Base-by-base conservation (phyloP, 2,888 invertebrate species). In the Leptodirus hochenwartii region DNA sequence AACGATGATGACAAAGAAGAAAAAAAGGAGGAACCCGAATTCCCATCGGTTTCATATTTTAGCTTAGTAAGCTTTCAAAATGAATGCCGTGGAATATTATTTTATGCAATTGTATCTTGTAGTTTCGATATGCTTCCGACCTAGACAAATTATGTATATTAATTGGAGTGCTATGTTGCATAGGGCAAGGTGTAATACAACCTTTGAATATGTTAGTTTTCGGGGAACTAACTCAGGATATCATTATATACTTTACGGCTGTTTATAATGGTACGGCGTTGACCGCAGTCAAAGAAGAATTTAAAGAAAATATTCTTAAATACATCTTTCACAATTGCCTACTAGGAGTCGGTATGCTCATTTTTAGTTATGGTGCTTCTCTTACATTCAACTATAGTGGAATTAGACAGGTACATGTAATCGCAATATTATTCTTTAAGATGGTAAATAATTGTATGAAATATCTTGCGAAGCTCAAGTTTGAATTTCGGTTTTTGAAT, bases 351-450 rank as follows among this genome's bases (percentile, higher is more conserved):
- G 47, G 61, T 0, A 64, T 76, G 49, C 50, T 79, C 1, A 27
- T 67, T 1, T 51, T 70, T 34, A 68, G 70, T 30, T 80, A 78
- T 43, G 38, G 64, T 4, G 68, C 74, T 1, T 64, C 77, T 1
- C 65, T 69, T 3, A 40, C 68, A 3, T 75, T 79, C 53, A 80
- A 78, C 47, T 68, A 69, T 34, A 62, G 73, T 1, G 74, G 79
- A 1, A 68, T 70, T 45, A 67, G 67, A 42, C 78, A 76, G 59
- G 73, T 72, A 47, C 31, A 25, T 27, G 10, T 13, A 15, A 22
- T 5, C 9, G 6, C 2, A 11, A 9, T 29, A 8, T 22, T 25
- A n/a, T n/a, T n/a, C n/a, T n/a, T n/a, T n/a, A n/a, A n/a, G n/a
- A n/a, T n/a, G n/a, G n/a, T n/a, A n/a, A n/a, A n/a, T n/a, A n/a